Percentiles rank a stretch among this genome's conserved stretches.
These are phyloP conservation scores for Zeuzera pyrina DNA, from an alignment of 2,888 invertebrate genomes.

Conservation along the genomic window DNA sequence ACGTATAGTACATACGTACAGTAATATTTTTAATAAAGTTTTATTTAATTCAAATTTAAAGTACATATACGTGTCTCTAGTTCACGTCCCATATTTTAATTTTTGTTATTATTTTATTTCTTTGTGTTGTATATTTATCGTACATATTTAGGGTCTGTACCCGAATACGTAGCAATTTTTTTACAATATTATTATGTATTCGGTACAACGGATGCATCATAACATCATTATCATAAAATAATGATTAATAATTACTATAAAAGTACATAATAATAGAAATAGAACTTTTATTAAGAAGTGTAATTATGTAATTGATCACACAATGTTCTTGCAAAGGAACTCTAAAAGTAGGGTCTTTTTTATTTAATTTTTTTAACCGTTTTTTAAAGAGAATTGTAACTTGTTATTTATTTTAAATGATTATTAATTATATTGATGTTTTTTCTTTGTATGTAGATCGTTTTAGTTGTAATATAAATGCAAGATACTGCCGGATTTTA, in stretches of 20 bases:
- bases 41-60: slow-evolving; percentile 67
- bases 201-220: too few species aligned
- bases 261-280: slow-evolving; percentile 69
- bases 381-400: slow-evolving; percentile 60
- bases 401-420: slow-evolving; percentile 74
- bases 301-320: slow-evolving; percentile 59
- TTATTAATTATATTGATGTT: slow-evolving; percentile 68
- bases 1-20: slow-evolving; percentile 69
- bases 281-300: slow-evolving; percentile 70
- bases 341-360: slow-evolving; percentile 47
- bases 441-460: slow-evolving; percentile 59
- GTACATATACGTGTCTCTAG: slow-evolving; percentile 43
- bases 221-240: too few species aligned
- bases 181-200: slow-evolving; percentile 35
- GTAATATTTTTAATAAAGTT: slow-evolving; percentile 56
- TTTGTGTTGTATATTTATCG: slow-evolving; percentile 3
- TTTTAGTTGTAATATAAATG: slow-evolving; percentile 64
- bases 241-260: slow-evolving; percentile 68
- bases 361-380: slow-evolving; percentile 64
- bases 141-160: slow-evolving; percentile 4
- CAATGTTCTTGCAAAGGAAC: slow-evolving; percentile 46
- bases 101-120: not conserved
- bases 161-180: slow-evolving; percentile 21
- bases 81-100: slow-evolving; percentile 19
- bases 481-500: slow-evolving; percentile 63